Evolutionary conservation across 2,113 vertebrate species (phyloP), one percentile per base, ranked within the genome.

Genomic region (Tiliqua scincoides): DNA sequence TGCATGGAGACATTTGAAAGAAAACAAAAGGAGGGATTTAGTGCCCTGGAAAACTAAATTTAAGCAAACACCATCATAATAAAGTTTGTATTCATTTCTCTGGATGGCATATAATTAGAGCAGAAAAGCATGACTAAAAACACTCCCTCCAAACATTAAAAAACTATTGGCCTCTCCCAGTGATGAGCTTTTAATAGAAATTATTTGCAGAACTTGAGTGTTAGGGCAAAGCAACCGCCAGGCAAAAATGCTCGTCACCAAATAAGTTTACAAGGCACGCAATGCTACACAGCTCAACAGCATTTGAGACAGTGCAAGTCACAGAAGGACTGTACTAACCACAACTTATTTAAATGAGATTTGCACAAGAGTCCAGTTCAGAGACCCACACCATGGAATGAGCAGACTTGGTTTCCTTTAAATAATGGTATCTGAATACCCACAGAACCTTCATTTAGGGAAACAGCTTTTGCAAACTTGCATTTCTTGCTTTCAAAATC

Each of bases 101-200:
- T 52, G 40, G 30, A 52, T 23, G n/a, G 79, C 43, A 68, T 35
- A 81, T 17, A 65, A 65, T 35, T 35, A 52, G 40, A 87, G 83
- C 57, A 84, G 82, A 82, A 94, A 88, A 11, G 65, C 86, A 86
- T 70, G 32, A 77, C 65, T 7, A 79, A 84, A 73, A 17, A 80
- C 54, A 90, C 14, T 35, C 67, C 25, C 21, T 59, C 52, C 23
- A 21, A 82, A 57, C 48, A 35, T 8, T 37, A 15, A 37, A 82
- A 6, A 71, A 15, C 48, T 8, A 40, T 43, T 65, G 21, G 52
- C n/a, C 79, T 75, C 7, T 67, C 65, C 14, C 35, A 73, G 74
- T 82, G 68, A 88, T 43, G n/a, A 85, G 35, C 27, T 79, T 76
- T 71, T 72, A 79, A 87, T 37, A 88, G 65, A 74, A 91, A 87